Evolutionary conservation across 2,888 invertebrate genomes (phyloP).

Genomic region (Amorpha juglandis): DNA sequence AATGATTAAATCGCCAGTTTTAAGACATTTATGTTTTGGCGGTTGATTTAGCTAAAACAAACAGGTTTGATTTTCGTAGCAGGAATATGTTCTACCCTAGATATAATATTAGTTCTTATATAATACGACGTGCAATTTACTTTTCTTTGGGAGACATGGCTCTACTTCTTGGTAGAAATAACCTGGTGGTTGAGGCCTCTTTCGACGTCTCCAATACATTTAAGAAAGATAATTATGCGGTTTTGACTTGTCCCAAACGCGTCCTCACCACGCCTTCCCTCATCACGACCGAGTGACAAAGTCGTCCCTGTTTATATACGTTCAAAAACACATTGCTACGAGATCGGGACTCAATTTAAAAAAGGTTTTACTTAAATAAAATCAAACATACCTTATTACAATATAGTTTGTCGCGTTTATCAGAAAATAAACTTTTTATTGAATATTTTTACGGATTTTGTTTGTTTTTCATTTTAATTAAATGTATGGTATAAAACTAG

Average conservation of each 20-base stretch:
- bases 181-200: too few species aligned
- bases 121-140: too few species aligned
- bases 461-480: too few species aligned
- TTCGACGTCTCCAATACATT: too few species aligned
- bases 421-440: background rate
- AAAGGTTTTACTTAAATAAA: slow-evolving; percentile 15
- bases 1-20: background rate
- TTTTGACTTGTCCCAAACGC: slow-evolving; percentile 12
- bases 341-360: slow-evolving; percentile 17
- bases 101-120: too few species aligned
- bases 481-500: too few species aligned
- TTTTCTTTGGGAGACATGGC: too few species aligned
- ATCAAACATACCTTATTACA: slow-evolving; percentile 8
- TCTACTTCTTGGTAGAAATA: too few species aligned
- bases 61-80: too few species aligned
- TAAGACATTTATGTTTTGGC: background rate
- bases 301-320: slow-evolving; percentile 22
- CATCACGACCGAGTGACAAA: slow-evolving; percentile 16
- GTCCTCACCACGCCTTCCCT: slow-evolving; percentile 5
- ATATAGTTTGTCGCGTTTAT: background rate
- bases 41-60: too few species aligned
- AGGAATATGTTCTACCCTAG: too few species aligned
- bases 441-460: background rate
- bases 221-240: background rate
- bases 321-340: slow-evolving; percentile 22